These are phyloP conservation scores for Crotalus horridus DNA, from an alignment of 2,113 vertebrate genomes.

Conservation along the genomic window DNA sequence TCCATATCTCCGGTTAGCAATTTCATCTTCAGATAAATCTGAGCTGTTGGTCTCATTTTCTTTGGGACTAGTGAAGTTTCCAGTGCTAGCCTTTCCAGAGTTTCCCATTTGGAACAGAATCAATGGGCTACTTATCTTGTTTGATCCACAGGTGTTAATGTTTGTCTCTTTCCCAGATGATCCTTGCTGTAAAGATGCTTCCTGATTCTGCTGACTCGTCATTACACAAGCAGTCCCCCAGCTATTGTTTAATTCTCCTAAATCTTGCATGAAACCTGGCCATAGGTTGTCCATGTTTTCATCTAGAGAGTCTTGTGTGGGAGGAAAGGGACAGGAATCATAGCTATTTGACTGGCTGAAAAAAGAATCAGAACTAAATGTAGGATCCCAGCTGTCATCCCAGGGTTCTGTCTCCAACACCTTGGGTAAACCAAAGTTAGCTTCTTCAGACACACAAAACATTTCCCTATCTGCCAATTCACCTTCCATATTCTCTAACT, in stretches of 20 bases:
- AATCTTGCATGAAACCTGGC: conserved; percentile 65
- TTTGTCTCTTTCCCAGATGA: conserved; percentile 35
- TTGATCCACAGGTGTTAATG: conserved; percentile 37
- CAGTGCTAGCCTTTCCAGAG: conserved; percentile 67
- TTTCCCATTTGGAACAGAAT: conserved; percentile 59
- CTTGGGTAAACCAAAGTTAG: conserved; percentile 42
- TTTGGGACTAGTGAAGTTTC: conserved; percentile 74
- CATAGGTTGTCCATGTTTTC: conserved; percentile 56
- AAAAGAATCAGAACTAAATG: conserved; percentile 58
- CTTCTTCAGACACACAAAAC: conserved; percentile 23
- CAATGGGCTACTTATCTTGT: conserved; percentile 51
- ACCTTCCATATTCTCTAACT: conserved; percentile 41
- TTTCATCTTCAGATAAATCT: conserved; percentile 96
- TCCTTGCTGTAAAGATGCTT: conserved; percentile 46
- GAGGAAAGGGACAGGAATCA: conserved; percentile 67
- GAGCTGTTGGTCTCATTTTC: conserved; percentile 86
- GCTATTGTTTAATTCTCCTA: conserved; percentile 47
- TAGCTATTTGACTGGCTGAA: conserved; percentile 60
- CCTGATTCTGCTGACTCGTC: conserved; percentile 51
- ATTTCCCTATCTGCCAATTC: conserved; percentile 33
- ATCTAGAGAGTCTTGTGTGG: conserved; percentile 52
- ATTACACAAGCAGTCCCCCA: conserved; percentile 51
- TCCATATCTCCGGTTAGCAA: conserved; percentile 92
- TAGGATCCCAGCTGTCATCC: conserved; percentile 67
- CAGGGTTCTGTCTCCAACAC: conserved; percentile 65